phyloP scores from a whole-genome alignment of 1,140 invertebrate genomes.

The Lordiphosa clarofinis region DNA sequence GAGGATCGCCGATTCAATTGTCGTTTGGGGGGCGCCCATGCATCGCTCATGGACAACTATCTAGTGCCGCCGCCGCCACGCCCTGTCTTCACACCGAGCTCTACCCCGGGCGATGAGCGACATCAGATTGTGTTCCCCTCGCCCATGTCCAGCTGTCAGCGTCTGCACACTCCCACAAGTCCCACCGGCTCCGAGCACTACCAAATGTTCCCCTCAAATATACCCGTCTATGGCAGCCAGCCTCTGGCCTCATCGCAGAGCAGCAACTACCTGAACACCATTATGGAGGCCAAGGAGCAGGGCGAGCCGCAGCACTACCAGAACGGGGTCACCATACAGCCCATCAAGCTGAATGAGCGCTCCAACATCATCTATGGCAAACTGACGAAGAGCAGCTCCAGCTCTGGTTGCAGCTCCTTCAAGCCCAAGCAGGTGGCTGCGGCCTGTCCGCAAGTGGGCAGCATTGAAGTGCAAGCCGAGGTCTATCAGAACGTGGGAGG shows the following conservation, averaged over 20 bases:
- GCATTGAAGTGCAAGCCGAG: conserved; percentile 68
- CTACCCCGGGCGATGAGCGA: conserved; percentile 72
- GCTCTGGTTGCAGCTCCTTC: conserved; percentile 69
- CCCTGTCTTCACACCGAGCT: conserved; percentile 77
- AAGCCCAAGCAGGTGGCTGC: conserved; percentile 65
- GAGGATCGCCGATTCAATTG: conserved; percentile 86
- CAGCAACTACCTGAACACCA: conserved; percentile 72
- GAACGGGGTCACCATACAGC: conserved; percentile 72
- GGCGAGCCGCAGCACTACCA: conserved; percentile 53
- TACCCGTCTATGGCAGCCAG: conserved; percentile 72
- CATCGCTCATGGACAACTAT: conserved; percentile 81
- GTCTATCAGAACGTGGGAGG: conserved; percentile 73
- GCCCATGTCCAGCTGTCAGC: conserved; percentile 64
- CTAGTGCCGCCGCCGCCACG: conserved; percentile 82
- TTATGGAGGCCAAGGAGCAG: conserved; percentile 73
- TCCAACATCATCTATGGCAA: conserved; percentile 76
- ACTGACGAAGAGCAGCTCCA: conserved; percentile 51
- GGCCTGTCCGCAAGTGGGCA: conserved; percentile 52
- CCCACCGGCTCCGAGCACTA: conserved; percentile 73
- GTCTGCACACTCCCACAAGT: conserved; percentile 72
- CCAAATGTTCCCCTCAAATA: conserved; percentile 78
- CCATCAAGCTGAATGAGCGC: conserved; percentile 75
- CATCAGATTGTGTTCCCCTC: conserved; percentile 73
- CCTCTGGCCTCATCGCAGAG: conserved; percentile 52
- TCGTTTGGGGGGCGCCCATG: conserved; percentile 80